Percentiles rank a stretch among this genome's conserved stretches.
phyloP scores from a whole-genome alignment of 2,113 vertebrate genomes.

The Psophia crepitans region DNA sequence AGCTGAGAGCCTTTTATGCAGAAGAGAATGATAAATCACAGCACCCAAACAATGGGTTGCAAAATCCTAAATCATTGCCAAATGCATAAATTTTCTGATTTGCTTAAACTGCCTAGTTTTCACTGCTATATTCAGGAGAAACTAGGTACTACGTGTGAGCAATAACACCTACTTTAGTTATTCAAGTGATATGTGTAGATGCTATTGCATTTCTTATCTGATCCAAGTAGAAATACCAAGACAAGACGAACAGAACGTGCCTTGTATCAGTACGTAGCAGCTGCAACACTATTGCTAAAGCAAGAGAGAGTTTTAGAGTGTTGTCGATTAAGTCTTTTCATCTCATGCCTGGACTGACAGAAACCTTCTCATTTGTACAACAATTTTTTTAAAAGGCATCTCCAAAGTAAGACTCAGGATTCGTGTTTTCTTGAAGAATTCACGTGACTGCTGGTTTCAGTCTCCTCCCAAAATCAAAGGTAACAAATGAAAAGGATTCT shows the following conservation, averaged over 20 bases:
- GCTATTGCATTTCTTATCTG: neutral
- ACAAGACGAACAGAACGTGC: neutral
- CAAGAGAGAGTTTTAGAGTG: neutral
- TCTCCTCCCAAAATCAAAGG: neutral
- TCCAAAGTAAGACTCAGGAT: neutral
- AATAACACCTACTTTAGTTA: neutral
- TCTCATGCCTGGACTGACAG: neutral
- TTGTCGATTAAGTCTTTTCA: neutral
- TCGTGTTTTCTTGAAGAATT: neutral
- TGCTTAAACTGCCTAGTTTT: too few species aligned
- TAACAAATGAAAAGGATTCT: neutral
- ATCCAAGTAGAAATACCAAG: neutral
- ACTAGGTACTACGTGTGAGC: neutral
- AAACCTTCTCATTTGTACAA: neutral
- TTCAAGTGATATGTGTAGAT: neutral
- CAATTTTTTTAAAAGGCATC: neutral
- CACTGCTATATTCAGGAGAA: neutral
- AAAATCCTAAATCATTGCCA: neutral
- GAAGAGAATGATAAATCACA: neutral
- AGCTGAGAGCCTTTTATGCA: neutral
- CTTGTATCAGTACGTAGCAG: neutral
- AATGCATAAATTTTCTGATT: neutral
- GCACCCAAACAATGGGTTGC: rapidly evolving
- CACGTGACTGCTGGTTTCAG: neutral
- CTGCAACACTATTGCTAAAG: neutral